Evolutionary conservation across 2,797 vertebrate genomes (phyloP).

Genomic region (Coreius guichenoti): DNA sequence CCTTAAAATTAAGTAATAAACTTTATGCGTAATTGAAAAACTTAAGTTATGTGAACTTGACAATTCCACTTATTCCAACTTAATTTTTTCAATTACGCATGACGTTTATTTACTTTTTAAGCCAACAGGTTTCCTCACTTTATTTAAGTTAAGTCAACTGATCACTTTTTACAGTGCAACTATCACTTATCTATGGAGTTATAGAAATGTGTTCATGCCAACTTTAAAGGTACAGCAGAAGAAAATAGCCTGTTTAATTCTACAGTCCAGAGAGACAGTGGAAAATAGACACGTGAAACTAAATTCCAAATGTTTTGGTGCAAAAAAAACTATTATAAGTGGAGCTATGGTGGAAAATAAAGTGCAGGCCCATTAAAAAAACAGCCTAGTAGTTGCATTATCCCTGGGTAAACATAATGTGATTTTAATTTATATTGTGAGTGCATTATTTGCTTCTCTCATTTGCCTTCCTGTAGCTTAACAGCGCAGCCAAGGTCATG

Average conservation of each 20-base stretch:
- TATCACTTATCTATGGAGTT: too few species aligned
- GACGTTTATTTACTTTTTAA: too few species aligned
- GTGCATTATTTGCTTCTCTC: constrained; percentile 8
- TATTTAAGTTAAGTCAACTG: too few species aligned
- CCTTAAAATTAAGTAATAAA: too few species aligned
- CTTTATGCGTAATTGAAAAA: too few species aligned
- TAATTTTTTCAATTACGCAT: too few species aligned
- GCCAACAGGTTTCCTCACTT: too few species aligned
- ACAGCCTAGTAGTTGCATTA: neutral
- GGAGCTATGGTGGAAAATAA: neutral
- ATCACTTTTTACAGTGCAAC: too few species aligned
- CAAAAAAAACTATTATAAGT: neutral
- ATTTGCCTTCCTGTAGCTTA: neutral
- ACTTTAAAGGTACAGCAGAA: neutral
- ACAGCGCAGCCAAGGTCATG: neutral
- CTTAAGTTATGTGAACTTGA: too few species aligned
- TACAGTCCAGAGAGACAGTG: neutral
- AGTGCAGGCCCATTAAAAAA: neutral
- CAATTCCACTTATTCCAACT: too few species aligned
- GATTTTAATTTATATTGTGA: neutral
- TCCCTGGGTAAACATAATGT: neutral
- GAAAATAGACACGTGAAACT: neutral
- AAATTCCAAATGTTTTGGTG: neutral
- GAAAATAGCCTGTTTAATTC: neutral
- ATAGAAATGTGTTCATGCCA: neutral